Evolutionary conservation across 2,888 invertebrate species (phyloP).

Genomic region (Rhagonycha fulva): DNA sequence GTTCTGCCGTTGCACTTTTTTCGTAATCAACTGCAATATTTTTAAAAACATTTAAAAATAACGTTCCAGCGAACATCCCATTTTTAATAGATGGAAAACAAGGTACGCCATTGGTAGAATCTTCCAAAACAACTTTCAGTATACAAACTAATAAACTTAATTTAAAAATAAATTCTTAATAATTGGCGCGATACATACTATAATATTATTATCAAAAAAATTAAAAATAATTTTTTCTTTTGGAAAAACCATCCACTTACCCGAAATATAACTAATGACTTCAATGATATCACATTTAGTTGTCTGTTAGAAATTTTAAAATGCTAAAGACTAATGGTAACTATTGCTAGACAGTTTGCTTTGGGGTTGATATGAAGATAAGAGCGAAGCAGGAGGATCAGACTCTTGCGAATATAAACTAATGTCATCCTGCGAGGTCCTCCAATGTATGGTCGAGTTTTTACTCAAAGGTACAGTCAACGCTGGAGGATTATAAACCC

Average conservation of each 20-base stretch:
- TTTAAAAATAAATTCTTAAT: background rate
- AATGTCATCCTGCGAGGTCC: slow-evolving; percentile 44
- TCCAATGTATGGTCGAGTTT: slow-evolving; percentile 38
- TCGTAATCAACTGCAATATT: background rate
- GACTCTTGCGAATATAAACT: slow-evolving; percentile 40
- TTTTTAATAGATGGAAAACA: background rate
- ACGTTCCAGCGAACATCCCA: background rate
- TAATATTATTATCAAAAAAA: background rate
- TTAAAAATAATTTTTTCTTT: background rate
- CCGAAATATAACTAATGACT: slow-evolving; percentile 38
- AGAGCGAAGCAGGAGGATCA: slow-evolving; percentile 37
- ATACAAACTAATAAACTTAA: no score
- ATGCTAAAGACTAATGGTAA: slow-evolving; percentile 18
- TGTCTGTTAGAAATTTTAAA: slow-evolving; percentile 6
- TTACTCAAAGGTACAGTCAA: slow-evolving; percentile 21
- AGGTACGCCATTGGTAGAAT: background rate
- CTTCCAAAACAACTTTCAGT: background rate
- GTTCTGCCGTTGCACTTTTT: background rate
- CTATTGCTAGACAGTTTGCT: slow-evolving; percentile 31
- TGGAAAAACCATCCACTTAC: background rate
- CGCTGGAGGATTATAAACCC: slow-evolving; percentile 46
- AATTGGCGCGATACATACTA: background rate
- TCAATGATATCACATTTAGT: slow-evolving; percentile 43
- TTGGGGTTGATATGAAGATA: slow-evolving; percentile 38
- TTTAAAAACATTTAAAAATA: background rate